phyloP scores from a whole-genome alignment of 2,113 vertebrate species.

The Cyanocitta stelleri region DNA sequence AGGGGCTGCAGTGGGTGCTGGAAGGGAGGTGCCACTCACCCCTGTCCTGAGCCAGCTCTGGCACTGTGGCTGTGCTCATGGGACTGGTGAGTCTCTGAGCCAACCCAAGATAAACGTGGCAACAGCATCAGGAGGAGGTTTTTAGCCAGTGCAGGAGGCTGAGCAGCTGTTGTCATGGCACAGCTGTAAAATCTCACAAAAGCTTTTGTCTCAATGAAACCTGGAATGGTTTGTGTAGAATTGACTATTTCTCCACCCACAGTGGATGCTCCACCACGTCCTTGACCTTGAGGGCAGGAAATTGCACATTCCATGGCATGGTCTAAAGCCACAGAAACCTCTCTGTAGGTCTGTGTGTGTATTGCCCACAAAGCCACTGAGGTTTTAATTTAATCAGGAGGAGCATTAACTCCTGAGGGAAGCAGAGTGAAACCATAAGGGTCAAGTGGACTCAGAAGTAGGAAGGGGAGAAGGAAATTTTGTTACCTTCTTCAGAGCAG shows the following conservation, averaged over 20 bases:
- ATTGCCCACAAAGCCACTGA: neutral
- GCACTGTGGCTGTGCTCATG: neutral
- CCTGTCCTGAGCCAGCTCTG: neutral
- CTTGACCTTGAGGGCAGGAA: neutral
- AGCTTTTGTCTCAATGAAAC: neutral
- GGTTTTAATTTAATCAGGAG: conserved; percentile 8
- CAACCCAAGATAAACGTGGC: neutral
- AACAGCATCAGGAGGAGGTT: neutral
- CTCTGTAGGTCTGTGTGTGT: neutral
- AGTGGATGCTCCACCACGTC: neutral
- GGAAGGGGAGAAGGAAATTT: neutral
- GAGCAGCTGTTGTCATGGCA: neutral
- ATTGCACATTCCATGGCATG: rapidly evolving
- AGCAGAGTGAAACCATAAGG: neutral
- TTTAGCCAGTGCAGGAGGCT: neutral
- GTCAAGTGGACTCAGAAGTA: neutral
- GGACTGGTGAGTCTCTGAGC: neutral
- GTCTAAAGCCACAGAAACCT: neutral
- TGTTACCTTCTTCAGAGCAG: neutral
- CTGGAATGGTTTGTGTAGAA: neutral
- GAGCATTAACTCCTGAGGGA: neutral
- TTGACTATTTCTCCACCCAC: rapidly evolving
- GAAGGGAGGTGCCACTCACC: neutral
- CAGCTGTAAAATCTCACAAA: neutral
- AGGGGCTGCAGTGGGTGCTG: neutral